A percentile compares a stretch with the other conserved stretches of the same genome.
phyloP scores from a whole-genome alignment of 2,888 invertebrate genomes.

The Sabatieria punctata region DNA sequence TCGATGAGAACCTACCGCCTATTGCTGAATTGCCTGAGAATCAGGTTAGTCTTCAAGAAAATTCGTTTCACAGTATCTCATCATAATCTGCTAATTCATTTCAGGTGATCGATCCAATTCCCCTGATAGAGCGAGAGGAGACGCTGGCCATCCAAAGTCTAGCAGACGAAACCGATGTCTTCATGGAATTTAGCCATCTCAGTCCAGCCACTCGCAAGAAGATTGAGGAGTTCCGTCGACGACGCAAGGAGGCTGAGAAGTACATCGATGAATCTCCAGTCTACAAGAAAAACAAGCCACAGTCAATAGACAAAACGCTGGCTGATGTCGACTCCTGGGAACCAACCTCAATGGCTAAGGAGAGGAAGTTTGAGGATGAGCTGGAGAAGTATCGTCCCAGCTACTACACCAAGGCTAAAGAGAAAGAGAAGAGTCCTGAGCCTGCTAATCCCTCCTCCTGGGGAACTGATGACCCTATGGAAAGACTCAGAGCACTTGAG shows the following conservation, averaged over 20 bases:
- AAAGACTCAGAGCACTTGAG: constrained; percentile 26
- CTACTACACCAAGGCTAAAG: too few relatives aligned
- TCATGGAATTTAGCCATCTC: constrained; percentile 30
- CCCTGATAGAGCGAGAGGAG: constrained; percentile 27
- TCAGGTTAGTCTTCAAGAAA: too few relatives aligned
- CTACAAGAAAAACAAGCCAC: background rate
- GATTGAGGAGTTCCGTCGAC: constrained; percentile 26
- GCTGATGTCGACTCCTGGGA: background rate
- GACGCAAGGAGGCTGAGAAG: constrained; percentile 29
- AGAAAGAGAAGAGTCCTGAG: too few relatives aligned
- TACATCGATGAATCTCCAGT: constrained; percentile 27
- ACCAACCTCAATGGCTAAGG: too few relatives aligned
- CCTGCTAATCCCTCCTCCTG: too few relatives aligned
- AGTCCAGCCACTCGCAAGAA: constrained; percentile 13
- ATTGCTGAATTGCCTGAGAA: constrained; percentile 31
- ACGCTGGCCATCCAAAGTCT: constrained; percentile 29
- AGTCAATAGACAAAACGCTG: background rate
- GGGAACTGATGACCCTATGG: constrained; percentile 22
- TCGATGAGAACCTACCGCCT: constrained; percentile 26
- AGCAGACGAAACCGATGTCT: constrained; percentile 29
- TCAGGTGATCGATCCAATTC: constrained; percentile 28
- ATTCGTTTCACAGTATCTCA: too few relatives aligned
- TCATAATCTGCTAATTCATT: too few relatives aligned
- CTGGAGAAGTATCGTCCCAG: too few relatives aligned
- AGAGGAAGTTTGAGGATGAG: too few relatives aligned